These are phyloP conservation scores for Phalacrocorax aristotelis DNA, from an alignment of 2,113 vertebrate genomes.

Conservation along the genomic window DNA sequence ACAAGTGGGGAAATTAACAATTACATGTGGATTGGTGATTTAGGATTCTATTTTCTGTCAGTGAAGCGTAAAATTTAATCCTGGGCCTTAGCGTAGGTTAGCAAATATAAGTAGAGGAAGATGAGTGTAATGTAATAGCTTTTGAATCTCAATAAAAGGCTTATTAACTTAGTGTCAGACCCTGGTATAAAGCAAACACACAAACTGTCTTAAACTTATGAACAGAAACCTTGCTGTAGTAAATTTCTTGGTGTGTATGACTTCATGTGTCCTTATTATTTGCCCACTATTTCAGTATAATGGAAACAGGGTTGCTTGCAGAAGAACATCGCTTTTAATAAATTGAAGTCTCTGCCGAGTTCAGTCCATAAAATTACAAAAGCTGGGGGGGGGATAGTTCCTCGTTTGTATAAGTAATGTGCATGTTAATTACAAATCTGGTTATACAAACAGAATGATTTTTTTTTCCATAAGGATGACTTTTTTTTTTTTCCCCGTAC, in stretches of 20 bases:
- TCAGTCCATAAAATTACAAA: slow-evolving; percentile 3
- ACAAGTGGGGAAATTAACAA: slow-evolving; percentile 40
- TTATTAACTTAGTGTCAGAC: slow-evolving; percentile 17
- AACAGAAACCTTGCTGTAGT: not conserved
- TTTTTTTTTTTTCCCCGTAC: not conserved
- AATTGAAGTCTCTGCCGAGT: not conserved
- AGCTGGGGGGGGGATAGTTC: not conserved
- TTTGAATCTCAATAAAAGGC: slow-evolving; percentile 59
- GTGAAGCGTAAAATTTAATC: slow-evolving; percentile 68
- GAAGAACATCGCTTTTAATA: not conserved
- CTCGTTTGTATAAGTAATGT: not conserved
- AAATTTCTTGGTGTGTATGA: not conserved
- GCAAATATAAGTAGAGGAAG: slow-evolving; percentile 40
- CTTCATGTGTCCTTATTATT: not conserved
- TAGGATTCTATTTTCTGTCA: slow-evolving; percentile 66
- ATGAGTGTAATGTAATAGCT: slow-evolving; percentile 49
- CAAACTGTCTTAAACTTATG: not conserved
- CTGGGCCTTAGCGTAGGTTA: not conserved
- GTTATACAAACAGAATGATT: not conserved
- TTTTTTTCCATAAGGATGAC: not conserved
- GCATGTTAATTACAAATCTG: slow-evolving; percentile 11
- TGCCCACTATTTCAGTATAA: not conserved
- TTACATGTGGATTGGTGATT: slow-evolving; percentile 35
- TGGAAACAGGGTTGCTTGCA: not conserved
- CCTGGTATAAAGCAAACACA: not conserved